phyloP scores from a whole-genome alignment of 2,797 vertebrate species.

The Malurus leucopterus region DNA sequence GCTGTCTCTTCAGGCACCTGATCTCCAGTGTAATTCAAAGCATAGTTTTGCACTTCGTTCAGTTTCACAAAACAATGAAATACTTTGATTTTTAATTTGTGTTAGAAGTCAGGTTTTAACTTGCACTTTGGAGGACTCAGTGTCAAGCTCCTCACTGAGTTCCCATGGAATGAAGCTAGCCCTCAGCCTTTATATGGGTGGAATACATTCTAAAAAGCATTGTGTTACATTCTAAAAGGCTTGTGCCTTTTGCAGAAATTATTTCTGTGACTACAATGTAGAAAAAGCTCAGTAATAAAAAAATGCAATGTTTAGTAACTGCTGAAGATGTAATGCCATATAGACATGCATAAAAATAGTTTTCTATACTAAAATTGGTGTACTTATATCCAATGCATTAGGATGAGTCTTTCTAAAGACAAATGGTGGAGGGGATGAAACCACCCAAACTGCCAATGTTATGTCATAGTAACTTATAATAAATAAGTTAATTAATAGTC shows the following conservation, averaged over 20 bases:
- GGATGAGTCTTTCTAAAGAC: neutral
- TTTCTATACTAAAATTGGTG: neutral
- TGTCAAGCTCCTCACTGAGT: neutral
- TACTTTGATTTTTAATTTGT: neutral
- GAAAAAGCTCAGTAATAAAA: neutral
- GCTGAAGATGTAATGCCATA: neutral
- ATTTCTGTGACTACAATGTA: neutral
- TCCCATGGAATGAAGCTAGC: neutral
- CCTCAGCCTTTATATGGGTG: neutral
- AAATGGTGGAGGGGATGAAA: neutral
- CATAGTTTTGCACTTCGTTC: neutral
- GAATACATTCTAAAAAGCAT: neutral
- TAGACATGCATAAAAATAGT: neutral
- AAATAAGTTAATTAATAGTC: neutral
- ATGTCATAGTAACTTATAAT: neutral
- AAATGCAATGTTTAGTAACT: neutral
- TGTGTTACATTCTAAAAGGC: neutral
- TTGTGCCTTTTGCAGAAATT: neutral
- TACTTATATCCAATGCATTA: neutral
- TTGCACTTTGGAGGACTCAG: neutral
- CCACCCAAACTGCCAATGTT: neutral
- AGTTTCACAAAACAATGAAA: neutral
- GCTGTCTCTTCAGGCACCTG: neutral
- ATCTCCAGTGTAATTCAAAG: neutral
- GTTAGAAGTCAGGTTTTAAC: neutral